Conservation (phyloP, 1,140 invertebrate genomes). For the Zaprionus lachaisei region DNA sequence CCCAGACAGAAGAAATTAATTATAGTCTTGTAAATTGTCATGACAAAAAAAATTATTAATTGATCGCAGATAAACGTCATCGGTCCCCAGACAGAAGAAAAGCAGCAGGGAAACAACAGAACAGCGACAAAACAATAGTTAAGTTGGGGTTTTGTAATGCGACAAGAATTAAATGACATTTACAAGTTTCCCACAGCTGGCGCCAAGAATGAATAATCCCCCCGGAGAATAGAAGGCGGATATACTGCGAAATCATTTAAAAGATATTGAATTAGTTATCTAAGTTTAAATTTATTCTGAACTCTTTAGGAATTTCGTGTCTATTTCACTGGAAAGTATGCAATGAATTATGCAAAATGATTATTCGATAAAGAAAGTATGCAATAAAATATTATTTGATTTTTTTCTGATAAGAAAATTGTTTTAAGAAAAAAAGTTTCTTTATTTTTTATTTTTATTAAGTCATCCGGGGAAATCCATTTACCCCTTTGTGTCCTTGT, state of each 20-base stretch:
- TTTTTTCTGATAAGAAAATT: background rate
- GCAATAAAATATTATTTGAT: background rate
- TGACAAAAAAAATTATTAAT: slow-evolving; percentile 61
- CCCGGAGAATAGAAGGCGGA: slow-evolving; percentile 1
- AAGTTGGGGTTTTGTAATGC: slow-evolving; percentile 21
- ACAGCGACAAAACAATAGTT: slow-evolving; percentile 15
- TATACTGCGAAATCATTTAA: background rate
- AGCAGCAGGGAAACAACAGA: background rate
- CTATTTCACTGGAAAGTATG: background rate
- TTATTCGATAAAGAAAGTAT: background rate
- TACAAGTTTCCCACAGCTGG: slow-evolving; percentile 31
- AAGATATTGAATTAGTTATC: background rate
- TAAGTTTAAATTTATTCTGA: background rate
- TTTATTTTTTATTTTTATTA: no score
- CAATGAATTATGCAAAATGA: background rate
- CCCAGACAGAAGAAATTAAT: slow-evolving; percentile 51
- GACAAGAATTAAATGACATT: slow-evolving; percentile 36
- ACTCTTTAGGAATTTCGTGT: background rate
- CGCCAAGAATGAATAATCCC: slow-evolving; percentile 32
- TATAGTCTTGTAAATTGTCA: slow-evolving; percentile 78
- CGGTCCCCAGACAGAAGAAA: slow-evolving; percentile 37
- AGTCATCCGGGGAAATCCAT: no score
- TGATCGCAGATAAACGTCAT: slow-evolving; percentile 56
- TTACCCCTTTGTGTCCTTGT: no score
- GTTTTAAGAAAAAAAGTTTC: no score